Conservation (phyloP, 1,140 invertebrate species). For the Mya arenaria region DNA sequence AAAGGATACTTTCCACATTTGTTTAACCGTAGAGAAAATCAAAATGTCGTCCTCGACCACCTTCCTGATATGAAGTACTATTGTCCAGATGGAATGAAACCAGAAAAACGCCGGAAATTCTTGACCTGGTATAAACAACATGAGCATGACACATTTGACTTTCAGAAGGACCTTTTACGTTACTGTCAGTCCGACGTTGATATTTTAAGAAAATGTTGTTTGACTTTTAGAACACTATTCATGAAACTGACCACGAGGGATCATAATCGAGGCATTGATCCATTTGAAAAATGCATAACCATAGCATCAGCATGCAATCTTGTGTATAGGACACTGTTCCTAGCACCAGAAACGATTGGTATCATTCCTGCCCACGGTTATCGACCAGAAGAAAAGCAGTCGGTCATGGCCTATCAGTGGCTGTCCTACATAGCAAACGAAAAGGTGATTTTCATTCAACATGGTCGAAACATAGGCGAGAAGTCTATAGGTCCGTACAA, state of each 20-base stretch:
- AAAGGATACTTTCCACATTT: constrained; percentile 40
- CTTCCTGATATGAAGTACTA: constrained; percentile 5
- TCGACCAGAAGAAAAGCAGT: constrained; percentile 29
- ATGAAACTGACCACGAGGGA: constrained; percentile 38
- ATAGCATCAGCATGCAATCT: constrained; percentile 51
- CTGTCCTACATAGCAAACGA: constrained; percentile 18
- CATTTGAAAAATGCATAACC: constrained; percentile 49
- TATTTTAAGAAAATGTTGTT: constrained; percentile 37
- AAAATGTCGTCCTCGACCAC: background rate
- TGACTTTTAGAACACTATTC: constrained; percentile 51
- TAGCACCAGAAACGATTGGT: constrained; percentile 29
- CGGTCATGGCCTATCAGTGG: constrained; percentile 42
- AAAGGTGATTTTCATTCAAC: constrained; percentile 31
- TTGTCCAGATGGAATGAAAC: background rate
- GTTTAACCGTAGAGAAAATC: background rate
- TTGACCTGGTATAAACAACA: constrained; percentile 33
- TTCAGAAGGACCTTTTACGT: background rate
- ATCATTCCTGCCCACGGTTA: constrained; percentile 48
- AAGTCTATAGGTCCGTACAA: constrained; percentile 37
- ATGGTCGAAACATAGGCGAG: constrained; percentile 49
- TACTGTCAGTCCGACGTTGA: constrained; percentile 41
- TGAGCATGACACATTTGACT: constrained; percentile 8
- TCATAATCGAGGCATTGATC: constrained; percentile 25
- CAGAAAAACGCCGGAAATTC: background rate
- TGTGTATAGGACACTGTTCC: constrained; percentile 37